Evolutionary conservation across 2,797 vertebrate species (phyloP).

Genomic region (Phrynocephalus guinanensis): DNA sequence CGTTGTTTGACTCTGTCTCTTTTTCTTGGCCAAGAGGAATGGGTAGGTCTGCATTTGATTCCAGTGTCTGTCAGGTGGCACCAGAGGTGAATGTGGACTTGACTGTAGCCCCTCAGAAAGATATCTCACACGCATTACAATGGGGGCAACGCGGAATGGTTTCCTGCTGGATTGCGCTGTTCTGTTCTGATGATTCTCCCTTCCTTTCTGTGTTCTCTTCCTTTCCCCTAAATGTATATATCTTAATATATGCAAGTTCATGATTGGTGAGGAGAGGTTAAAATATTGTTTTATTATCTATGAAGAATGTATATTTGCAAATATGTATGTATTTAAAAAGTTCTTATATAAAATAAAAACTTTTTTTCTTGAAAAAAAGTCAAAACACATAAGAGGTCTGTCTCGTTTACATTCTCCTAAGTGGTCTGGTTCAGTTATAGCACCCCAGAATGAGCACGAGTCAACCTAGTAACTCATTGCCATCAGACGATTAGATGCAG

Average conservation of each 20-base stretch:
- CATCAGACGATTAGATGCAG: not conserved
- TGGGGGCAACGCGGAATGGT: not conserved
- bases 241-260: not conserved
- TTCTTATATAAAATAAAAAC: conserved; percentile 35
- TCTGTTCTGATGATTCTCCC: not conserved
- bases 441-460: no score
- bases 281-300: conserved; percentile 39
- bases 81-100: not conserved
- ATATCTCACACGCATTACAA: not conserved
- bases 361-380: not conserved
- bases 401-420: not conserved
- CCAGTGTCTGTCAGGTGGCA: not conserved
- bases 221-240: not conserved
- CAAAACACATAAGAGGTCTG: not conserved
- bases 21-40: not conserved
- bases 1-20: not conserved
- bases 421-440: not conserved
- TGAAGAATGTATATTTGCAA: conserved; percentile 38
- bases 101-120: not conserved
- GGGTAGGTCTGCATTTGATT: not conserved
- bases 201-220: not conserved
- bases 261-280: conserved; percentile 7
- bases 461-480: not conserved
- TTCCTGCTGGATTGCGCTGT: not conserved
- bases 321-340: conserved; percentile 55